Evolutionary conservation across 2,888 invertebrate species (phyloP), one percentile per base, ranked within the genome.

Genomic region (Drosophila mettleri): DNA sequence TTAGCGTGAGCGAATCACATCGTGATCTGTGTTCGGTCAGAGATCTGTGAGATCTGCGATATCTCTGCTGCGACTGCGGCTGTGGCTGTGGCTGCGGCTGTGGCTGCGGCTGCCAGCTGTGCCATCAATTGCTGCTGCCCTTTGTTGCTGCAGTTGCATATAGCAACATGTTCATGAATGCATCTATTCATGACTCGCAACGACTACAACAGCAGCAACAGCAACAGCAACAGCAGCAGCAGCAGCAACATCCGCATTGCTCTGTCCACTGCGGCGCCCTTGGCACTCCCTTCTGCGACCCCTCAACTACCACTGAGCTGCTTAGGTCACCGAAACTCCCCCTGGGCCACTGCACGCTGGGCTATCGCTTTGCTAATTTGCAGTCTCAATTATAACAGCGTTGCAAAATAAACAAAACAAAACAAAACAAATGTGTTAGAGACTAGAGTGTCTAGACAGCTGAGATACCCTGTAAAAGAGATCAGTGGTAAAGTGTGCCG

Each of bases 1-100:
- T 83, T 83, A 83, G 83, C 88, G 86, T 86, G 78, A 83, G 81
- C 80, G 86, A 80, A 87, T 86, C 77, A 67, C 88, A 88, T 86
- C 86, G 86, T 81, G 76, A 77, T 79, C 75, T 69, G 38, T 55
- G 46, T 55, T 80, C n/a, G 48, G n/a, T n/a, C 48, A 65, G 18
- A 48, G 33, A 33, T 55, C 70, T 39, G 58, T 22, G 55, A 51
- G 70, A 69, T 55, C 61, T 60, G 39, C 20, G 33, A 34, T 22
- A 49, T 45, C 24, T 49, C 31, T n/a, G 31, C 24, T 54, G 18
- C 10, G 27, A 24, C 59, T 29, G 45, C 69, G 53, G 80, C 77
- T 71, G 86, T 38, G 76, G 52, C 80, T 41, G 51, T 34, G 52
- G n/a, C n/a, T n/a, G 63, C 65, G 43, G 41, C 75, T 59, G 59